phyloP scores from a whole-genome alignment of 2,113 vertebrate species.

The Eidolon helvum region DNA sequence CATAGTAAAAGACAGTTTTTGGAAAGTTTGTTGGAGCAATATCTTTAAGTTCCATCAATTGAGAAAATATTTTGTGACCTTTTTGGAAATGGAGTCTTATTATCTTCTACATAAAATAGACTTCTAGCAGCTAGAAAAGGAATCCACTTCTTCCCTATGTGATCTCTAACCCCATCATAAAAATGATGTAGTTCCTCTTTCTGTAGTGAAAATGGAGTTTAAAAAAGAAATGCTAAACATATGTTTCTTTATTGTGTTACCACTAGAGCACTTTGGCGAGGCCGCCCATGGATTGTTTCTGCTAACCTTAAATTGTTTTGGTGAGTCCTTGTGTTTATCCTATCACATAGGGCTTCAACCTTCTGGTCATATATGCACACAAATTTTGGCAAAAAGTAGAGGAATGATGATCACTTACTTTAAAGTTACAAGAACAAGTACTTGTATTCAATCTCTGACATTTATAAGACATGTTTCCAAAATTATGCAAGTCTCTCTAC shows the following conservation, averaged over 20 bases:
- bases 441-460: background rate
- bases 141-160: background rate
- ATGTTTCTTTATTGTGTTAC: background rate
- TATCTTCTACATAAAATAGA: background rate
- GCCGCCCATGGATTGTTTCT: background rate
- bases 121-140: background rate
- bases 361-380: background rate
- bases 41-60: background rate
- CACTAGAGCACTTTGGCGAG: background rate
- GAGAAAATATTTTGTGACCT: background rate
- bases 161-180: background rate
- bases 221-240: background rate
- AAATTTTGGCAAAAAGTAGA: background rate
- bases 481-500: background rate
- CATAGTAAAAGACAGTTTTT: background rate
- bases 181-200: background rate
- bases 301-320: background rate
- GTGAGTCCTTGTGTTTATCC: background rate
- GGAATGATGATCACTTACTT: background rate
- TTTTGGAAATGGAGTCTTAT: background rate
- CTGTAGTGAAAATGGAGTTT: background rate
- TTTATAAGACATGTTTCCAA: background rate
- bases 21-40: background rate
- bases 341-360: background rate
- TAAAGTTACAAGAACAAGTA: background rate